Evolutionary conservation across 2,888 invertebrate genomes (phyloP).

Genomic region (Hypena proboscidalis): DNA sequence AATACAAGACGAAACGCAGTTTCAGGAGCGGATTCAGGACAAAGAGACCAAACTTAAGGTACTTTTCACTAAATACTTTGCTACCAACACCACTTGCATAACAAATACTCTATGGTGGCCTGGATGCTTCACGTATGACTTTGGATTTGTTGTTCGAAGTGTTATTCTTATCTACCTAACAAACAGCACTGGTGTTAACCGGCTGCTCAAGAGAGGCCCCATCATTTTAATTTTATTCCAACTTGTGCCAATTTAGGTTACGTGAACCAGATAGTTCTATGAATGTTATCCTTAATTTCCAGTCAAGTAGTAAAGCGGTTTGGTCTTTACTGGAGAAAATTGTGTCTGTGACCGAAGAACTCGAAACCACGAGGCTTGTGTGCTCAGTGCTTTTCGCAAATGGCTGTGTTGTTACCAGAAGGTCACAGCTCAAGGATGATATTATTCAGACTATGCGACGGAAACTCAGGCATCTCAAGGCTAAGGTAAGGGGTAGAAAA

Average conservation of each 20-base stretch:
- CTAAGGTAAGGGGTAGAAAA: slow-evolving; percentile 54
- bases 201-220: too few relatives aligned
- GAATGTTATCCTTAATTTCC: neutral
- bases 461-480: slow-evolving; percentile 83
- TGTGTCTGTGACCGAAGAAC: slow-evolving; percentile 83
- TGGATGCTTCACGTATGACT: too few relatives aligned
- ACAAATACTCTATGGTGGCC: too few relatives aligned
- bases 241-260: neutral
- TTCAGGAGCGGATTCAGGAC: slow-evolving; percentile 59
- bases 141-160: too few relatives aligned
- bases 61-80: neutral
- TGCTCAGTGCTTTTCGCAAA: slow-evolving; percentile 84
- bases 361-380: slow-evolving; percentile 79
- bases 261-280: neutral
- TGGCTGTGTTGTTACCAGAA: slow-evolving; percentile 79
- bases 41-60: slow-evolving; percentile 67
- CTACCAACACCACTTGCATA: too few relatives aligned
- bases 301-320: slow-evolving; percentile 74
- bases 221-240: too few relatives aligned
- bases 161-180: too few relatives aligned
- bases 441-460: slow-evolving; percentile 87
- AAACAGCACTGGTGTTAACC: too few relatives aligned
- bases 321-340: slow-evolving; percentile 85
- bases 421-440: slow-evolving; percentile 86
- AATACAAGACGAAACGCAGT: slow-evolving; percentile 51